These are phyloP conservation scores for Macrochelys suwanniensis DNA, from an alignment of 2,797 vertebrate species.

Conservation along the genomic window DNA sequence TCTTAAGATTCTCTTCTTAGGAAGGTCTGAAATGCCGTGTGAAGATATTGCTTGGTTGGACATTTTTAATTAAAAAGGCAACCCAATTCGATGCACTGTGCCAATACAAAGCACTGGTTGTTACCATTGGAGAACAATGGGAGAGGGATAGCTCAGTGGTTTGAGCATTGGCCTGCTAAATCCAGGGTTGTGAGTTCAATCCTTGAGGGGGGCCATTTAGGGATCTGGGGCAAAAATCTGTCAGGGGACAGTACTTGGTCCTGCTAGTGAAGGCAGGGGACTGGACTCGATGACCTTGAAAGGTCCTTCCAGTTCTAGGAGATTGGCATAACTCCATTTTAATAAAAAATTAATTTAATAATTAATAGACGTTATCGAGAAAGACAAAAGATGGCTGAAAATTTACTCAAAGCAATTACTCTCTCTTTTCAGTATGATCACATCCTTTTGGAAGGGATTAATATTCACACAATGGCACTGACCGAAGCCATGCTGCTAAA, in stretches of 20 bases:
- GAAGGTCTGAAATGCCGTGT: background rate
- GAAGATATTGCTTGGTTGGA: background rate
- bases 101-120: background rate
- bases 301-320: too few species aligned
- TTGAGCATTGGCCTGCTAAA: too few species aligned
- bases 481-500: background rate
- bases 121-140: background rate
- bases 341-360: too few species aligned
- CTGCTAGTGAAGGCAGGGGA: too few species aligned
- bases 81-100: background rate
- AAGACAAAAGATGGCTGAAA: background rate
- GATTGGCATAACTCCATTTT: too few species aligned
- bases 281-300: too few species aligned
- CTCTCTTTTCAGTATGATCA: background rate
- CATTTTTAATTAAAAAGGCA: constrained; percentile 4
- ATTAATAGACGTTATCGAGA: background rate
- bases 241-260: too few species aligned
- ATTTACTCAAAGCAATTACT: background rate
- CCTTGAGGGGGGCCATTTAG: too few species aligned
- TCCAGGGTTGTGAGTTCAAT: too few species aligned
- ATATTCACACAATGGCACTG: background rate
- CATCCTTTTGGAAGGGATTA: background rate
- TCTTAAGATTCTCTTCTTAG: background rate
- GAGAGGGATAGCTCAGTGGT: too few species aligned
- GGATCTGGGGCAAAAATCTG: too few species aligned